These are phyloP conservation scores for Fregetta grallaria DNA, from an alignment of 2,113 vertebrate genomes.

Conservation along the genomic window DNA sequence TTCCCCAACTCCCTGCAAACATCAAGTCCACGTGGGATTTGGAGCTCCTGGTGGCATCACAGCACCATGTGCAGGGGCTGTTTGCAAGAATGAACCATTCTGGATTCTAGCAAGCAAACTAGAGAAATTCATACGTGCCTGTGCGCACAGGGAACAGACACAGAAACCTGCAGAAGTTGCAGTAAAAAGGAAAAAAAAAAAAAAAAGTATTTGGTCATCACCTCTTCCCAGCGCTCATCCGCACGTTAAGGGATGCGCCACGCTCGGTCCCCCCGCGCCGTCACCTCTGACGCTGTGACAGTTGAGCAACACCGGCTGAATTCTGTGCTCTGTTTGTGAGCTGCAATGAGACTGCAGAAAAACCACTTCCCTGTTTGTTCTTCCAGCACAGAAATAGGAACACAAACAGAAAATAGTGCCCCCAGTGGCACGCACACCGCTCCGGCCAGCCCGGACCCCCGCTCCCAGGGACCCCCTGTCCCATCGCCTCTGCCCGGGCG, in stretches of 20 bases:
- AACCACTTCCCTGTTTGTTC: slow-evolving; percentile 70
- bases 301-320: slow-evolving; percentile 30
- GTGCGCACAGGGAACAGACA: neutral
- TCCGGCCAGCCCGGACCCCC: neutral
- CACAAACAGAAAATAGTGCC: slow-evolving; percentile 47
- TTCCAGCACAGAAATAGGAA: slow-evolving; percentile 50
- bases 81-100: neutral
- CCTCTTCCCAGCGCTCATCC: neutral
- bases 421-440: slow-evolving; percentile 36
- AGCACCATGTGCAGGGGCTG: neutral
- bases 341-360: slow-evolving; percentile 69
- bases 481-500: neutral
- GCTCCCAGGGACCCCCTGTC: neutral
- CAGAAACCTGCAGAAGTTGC: neutral
- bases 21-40: neutral
- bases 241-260: neutral
- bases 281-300: slow-evolving; percentile 22
- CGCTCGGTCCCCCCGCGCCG: neutral
- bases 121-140: neutral
- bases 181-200: neutral
- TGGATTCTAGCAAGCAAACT: neutral
- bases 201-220: neutral
- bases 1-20: neutral
- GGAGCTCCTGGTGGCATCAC: neutral
- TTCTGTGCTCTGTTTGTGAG: slow-evolving; percentile 45